Conservation (phyloP, 2,888 invertebrate species). For the Andrena haemorrhoa region DNA sequence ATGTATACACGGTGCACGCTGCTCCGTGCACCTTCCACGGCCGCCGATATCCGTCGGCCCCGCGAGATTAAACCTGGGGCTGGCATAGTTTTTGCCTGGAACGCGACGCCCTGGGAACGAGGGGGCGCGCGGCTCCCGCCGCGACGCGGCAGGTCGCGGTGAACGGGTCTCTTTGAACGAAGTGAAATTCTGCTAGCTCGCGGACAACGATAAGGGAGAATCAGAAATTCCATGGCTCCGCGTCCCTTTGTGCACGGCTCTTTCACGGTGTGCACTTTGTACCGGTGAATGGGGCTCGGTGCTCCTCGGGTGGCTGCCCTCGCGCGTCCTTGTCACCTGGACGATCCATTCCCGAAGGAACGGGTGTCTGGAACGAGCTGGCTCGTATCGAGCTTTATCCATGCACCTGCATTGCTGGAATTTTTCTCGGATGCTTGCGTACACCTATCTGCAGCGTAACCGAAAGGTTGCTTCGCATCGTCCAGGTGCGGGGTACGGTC, state of each 20-base stretch:
- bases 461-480: no score
- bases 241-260: conserved; percentile 6
- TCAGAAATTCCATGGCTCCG: conserved; percentile 52
- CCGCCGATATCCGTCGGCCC: conserved; percentile 19
- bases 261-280: not conserved
- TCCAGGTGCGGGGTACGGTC: no score
- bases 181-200: conserved; percentile 35
- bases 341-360: not conserved
- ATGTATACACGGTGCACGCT: conserved; percentile 50
- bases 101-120: not conserved
- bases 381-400: no score
- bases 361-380: no score
- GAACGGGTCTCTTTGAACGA: conserved; percentile 21
- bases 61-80: conserved; percentile 14
- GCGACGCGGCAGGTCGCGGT: conserved; percentile 38
- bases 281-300: not conserved
- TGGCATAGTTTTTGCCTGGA: conserved; percentile 12
- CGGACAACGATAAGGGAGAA: conserved; percentile 55
- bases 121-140: not conserved
- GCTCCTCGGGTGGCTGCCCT: not conserved
- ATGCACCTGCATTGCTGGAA: no score
- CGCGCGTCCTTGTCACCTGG: not conserved
- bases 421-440: no score
- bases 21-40: conserved; percentile 47
- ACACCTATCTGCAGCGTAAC: no score